A percentile compares a stretch with the other conserved stretches of the same genome.
Evolutionary conservation across 1,140 invertebrate genomes (phyloP).

Genomic region (Drosophila insularis): DNA sequence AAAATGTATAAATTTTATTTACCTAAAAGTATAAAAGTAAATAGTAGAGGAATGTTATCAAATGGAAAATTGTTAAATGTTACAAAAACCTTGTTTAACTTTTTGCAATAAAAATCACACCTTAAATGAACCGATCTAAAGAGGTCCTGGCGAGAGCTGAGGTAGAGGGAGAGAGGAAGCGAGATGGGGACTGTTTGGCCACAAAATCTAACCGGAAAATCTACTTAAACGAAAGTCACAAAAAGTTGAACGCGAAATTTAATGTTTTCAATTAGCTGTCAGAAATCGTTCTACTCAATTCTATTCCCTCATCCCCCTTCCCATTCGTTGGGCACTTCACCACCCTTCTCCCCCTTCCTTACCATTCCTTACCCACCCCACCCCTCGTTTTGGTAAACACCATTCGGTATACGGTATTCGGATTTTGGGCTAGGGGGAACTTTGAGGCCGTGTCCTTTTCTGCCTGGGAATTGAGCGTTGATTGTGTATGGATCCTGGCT

Average conservation of each 20-base stretch:
- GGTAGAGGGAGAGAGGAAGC: background rate
- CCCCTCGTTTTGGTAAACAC: slow-evolving; percentile 50
- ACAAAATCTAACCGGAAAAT: slow-evolving; percentile 20
- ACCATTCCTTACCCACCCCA: slow-evolving; percentile 34
- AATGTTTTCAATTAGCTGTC: slow-evolving; percentile 79
- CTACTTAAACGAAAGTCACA: slow-evolving; percentile 5
- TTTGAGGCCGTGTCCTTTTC: slow-evolving; percentile 11
- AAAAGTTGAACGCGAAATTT: slow-evolving; percentile 50
- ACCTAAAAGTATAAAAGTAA: background rate
- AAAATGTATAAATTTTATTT: background rate
- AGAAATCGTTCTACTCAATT: slow-evolving; percentile 46
- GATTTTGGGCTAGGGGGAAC: background rate
- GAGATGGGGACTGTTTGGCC: background rate
- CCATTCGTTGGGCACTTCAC: slow-evolving; percentile 19
- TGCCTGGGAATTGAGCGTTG: slow-evolving; percentile 9
- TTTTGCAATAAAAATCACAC: slow-evolving; percentile 6
- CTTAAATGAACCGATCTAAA: background rate
- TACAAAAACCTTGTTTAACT: background rate
- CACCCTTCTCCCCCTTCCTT: slow-evolving; percentile 1
- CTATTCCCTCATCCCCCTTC: slow-evolving; percentile 8
- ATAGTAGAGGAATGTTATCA: background rate
- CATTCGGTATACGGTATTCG: slow-evolving; percentile 31
- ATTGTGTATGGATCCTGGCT: slow-evolving; percentile 29
- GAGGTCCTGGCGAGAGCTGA: background rate
- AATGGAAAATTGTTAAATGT: background rate